These are phyloP conservation scores for Dinoponera quadriceps DNA, from an alignment of 1,140 invertebrate genomes.

Conservation along the genomic window DNA sequence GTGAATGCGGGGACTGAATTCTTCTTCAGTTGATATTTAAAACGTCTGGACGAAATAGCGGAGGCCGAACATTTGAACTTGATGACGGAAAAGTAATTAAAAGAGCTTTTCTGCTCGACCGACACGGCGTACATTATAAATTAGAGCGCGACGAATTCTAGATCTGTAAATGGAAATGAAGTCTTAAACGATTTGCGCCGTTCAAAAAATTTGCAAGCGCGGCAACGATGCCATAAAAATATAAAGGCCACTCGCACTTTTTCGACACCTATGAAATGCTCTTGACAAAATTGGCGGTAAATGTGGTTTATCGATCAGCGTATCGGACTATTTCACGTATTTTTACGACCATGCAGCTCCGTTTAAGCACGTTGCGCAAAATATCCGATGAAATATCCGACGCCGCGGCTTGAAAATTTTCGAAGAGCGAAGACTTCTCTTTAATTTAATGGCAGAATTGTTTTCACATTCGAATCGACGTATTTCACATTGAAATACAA, in stretches of 20 bases:
- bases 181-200: neutral
- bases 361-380: neutral
- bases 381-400: neutral
- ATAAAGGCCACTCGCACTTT: neutral
- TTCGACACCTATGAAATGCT: neutral
- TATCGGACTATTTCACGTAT: neutral
- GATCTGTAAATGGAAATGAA: neutral
- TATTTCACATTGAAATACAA: neutral
- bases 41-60: neutral
- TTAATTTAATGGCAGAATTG: slow-evolving; percentile 12
- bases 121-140: neutral
- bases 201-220: neutral
- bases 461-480: neutral
- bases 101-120: neutral
- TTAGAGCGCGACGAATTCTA: slow-evolving; percentile 4
- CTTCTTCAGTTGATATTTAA: slow-evolving; percentile 2
- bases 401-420: neutral
- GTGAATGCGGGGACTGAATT: neutral
- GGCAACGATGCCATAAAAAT: neutral
- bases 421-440: neutral
- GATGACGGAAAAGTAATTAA: neutral
- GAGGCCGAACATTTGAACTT: neutral
- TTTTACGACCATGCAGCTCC: neutral
- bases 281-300: neutral
- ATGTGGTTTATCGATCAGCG: slow-evolving; percentile 3